Evolutionary conservation across 2,888 invertebrate genomes (phyloP).

Genomic region (Alitta virens): DNA sequence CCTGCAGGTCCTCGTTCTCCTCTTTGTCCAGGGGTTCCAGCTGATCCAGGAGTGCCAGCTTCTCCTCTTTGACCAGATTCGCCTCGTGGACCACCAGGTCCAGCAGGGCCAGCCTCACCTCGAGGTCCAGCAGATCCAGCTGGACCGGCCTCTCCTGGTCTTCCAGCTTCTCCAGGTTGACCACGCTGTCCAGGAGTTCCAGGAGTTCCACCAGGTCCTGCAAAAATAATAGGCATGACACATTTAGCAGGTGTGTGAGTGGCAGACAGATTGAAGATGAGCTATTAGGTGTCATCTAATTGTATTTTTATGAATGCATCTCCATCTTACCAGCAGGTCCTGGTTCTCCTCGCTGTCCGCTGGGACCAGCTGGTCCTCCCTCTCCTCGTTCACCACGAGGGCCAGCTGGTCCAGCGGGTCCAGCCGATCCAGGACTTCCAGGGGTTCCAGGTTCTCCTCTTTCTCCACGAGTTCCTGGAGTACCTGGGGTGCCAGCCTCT

Average conservation of each 20-base stretch:
- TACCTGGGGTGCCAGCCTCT: slow-evolving; percentile 17
- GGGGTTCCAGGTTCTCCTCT: slow-evolving; percentile 15
- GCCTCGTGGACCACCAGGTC: slow-evolving; percentile 15
- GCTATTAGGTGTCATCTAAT: no score
- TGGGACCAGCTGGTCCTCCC: slow-evolving; percentile 27
- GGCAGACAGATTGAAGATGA: no score
- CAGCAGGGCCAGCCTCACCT: slow-evolving; percentile 10
- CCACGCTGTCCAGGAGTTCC: slow-evolving; percentile 52
- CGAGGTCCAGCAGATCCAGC: slow-evolving; percentile 7
- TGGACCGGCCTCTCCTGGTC: slow-evolving; percentile 12
- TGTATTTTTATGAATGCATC: no score
- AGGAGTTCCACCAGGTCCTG: slow-evolving; percentile 19
- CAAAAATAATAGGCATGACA: background rate
- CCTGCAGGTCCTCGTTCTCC: slow-evolving; percentile 22
- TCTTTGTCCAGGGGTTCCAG: slow-evolving; percentile 6
- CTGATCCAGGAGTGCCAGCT: slow-evolving; percentile 13
- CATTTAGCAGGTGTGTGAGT: no score
- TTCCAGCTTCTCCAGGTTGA: slow-evolving; percentile 4
- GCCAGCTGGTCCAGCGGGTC: slow-evolving; percentile 46
- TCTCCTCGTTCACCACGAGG: slow-evolving; percentile 60
- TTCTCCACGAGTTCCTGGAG: slow-evolving; percentile 16
- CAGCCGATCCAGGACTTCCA: slow-evolving; percentile 9
- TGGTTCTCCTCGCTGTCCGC: slow-evolving; percentile 18
- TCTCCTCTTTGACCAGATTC: slow-evolving; percentile 13
- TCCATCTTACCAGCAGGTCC: slow-evolving; percentile 13